phyloP scores from a whole-genome alignment of 2,888 invertebrate species.

The Lochmaea capreae region DNA sequence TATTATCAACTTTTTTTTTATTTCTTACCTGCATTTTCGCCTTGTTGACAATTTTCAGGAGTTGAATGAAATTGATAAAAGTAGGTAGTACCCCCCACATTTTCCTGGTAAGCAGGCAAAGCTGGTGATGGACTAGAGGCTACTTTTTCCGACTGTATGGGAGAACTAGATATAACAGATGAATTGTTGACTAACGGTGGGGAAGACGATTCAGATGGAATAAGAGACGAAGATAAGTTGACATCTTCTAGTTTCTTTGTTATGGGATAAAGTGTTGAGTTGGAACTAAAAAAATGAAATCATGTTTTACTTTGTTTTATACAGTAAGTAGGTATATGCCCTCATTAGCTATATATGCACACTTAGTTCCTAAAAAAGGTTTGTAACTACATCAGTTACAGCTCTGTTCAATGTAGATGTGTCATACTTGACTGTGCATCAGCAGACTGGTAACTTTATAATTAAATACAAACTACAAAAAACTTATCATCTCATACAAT shows the following conservation, averaged over 20 bases:
- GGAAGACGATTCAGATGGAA: slow-evolving; percentile 49
- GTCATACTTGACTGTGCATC: too few species aligned
- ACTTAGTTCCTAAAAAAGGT: background rate
- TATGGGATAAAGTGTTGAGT: slow-evolving; percentile 52
- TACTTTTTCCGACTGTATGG: slow-evolving; percentile 61
- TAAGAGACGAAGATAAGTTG: slow-evolving; percentile 44
- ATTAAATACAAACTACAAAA: too few species aligned
- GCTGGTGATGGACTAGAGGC: slow-evolving; percentile 50
- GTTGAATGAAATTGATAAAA: slow-evolving; percentile 74
- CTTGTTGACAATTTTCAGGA: slow-evolving; percentile 54
- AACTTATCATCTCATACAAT: background rate
- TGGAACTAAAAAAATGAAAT: slow-evolving; percentile 25
- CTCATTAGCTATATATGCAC: background rate
- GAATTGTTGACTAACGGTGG: slow-evolving; percentile 59
- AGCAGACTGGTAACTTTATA: too few species aligned
- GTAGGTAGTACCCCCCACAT: slow-evolving; percentile 95
- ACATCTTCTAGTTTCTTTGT: slow-evolving; percentile 53
- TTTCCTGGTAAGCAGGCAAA: slow-evolving; percentile 74
- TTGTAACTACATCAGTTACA: too few species aligned
- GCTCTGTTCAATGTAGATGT: too few species aligned
- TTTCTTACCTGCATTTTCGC: slow-evolving; percentile 36
- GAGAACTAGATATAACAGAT: slow-evolving; percentile 52
- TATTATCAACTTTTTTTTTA: too few species aligned
- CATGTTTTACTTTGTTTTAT: too few species aligned
- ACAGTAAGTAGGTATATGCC: too few species aligned